phyloP scores from a whole-genome alignment of 2,113 vertebrate genomes.

The Tachycineta bicolor region DNA sequence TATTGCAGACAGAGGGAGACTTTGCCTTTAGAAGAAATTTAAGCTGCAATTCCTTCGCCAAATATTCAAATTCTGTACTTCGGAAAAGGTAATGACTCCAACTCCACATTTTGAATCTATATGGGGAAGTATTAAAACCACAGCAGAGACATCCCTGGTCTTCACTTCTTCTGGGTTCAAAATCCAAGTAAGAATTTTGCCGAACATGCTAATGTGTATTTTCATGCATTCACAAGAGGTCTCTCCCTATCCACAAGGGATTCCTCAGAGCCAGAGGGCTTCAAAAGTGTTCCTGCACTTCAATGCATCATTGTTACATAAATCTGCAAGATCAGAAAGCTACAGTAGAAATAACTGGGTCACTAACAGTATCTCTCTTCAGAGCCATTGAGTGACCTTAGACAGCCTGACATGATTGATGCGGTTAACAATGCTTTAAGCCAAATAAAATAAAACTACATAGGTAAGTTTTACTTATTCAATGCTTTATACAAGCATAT shows the following conservation, averaged over 20 bases:
- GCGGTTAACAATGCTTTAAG: background rate
- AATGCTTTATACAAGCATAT: background rate
- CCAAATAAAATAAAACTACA: background rate
- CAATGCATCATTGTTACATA: background rate
- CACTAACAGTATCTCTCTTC: background rate
- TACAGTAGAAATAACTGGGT: background rate
- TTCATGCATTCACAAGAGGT: background rate
- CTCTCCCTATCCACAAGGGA: background rate
- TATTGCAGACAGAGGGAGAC: background rate
- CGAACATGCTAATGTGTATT: accelerated
- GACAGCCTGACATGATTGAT: background rate
- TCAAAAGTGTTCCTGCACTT: background rate
- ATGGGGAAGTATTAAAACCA: background rate
- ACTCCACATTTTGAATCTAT: background rate
- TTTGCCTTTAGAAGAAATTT: background rate
- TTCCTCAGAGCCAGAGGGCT: background rate
- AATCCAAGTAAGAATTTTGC: background rate
- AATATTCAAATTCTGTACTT: background rate
- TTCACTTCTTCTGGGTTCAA: no score
- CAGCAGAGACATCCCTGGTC: background rate
- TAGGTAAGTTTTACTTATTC: background rate
- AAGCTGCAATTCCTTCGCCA: background rate
- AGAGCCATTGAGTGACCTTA: background rate
- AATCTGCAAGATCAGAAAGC: slow-evolving; percentile 12
- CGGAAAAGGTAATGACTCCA: background rate